A percentile compares a stretch with the other conserved stretches of the same genome.
Conservation (phyloP, 2,888 invertebrate genomes). For the Agonopterix arenella region DNA sequence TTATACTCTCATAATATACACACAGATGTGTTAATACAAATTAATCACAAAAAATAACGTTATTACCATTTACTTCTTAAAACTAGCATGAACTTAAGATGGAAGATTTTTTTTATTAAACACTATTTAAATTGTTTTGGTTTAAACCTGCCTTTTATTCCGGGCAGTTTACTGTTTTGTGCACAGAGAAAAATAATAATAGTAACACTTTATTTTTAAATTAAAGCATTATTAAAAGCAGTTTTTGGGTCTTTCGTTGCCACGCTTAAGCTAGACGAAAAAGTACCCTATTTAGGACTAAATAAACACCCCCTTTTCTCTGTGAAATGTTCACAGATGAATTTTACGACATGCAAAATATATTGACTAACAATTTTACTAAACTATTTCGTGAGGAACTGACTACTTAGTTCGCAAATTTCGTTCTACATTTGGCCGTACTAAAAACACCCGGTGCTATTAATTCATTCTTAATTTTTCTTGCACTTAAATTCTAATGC, state of each 20-base stretch:
- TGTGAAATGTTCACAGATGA: no score
- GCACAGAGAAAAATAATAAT: conserved; percentile 24
- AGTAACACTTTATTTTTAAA: conserved; percentile 1
- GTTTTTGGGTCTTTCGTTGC: background rate
- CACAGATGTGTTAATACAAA: conserved; percentile 15
- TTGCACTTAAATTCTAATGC: conserved; percentile 15
- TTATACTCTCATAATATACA: conserved; percentile 11
- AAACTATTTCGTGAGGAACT: conserved; percentile 28
- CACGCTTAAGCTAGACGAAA: no score
- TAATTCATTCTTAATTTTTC: conserved; percentile 4
- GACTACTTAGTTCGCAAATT: conserved; percentile 20
- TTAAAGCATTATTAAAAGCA: conserved; percentile 10
- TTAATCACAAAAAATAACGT: conserved; percentile 26
- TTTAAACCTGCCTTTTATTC: conserved; percentile 25
- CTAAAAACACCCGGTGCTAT: conserved; percentile 29
- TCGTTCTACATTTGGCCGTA: conserved; percentile 35
- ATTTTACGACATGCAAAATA: conserved; percentile 11
- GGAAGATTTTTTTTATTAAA: conserved; percentile 43
- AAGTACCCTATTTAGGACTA: background rate
- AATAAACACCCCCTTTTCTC: background rate
- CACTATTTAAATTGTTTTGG: conserved; percentile 42
- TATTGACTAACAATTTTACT: conserved; percentile 23
- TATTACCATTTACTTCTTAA: conserved; percentile 30
- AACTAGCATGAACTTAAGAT: conserved; percentile 48
- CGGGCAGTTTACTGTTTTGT: conserved; percentile 36